These are phyloP conservation scores for Oppia nitens DNA, from an alignment of 1,140 invertebrate genomes.

Conservation along the genomic window DNA sequence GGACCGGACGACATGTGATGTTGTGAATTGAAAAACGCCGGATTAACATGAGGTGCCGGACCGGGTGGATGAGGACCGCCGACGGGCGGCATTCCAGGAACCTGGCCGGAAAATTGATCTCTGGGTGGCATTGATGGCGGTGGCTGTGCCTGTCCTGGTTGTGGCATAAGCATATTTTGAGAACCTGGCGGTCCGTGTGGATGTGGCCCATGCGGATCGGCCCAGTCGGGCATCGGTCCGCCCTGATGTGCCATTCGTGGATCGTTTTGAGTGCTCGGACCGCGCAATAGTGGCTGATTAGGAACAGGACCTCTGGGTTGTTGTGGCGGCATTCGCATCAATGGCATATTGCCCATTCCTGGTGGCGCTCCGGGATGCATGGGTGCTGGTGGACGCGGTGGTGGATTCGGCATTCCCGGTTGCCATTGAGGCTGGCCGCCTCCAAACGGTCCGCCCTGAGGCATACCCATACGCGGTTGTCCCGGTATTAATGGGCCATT, in stretches of 20 bases:
- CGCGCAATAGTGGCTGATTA: constrained; percentile 1
- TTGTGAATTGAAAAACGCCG: constrained; percentile 72
- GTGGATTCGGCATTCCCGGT: neutral
- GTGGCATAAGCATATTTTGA: constrained; percentile 4
- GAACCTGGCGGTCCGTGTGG: neutral
- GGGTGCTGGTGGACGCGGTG: neutral
- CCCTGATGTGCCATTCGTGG: constrained; percentile 1
- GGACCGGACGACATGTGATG: neutral
- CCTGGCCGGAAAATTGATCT: neutral
- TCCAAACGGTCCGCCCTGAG: neutral
- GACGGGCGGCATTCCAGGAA: constrained; percentile 19
- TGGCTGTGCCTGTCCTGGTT: neutral
- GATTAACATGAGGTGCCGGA: constrained; percentile 67
- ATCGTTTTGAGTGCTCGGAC: constrained; percentile 1
- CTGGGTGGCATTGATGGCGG: neutral
- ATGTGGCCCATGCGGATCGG: neutral
- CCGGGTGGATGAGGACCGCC: constrained; percentile 24
- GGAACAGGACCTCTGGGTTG: neutral
- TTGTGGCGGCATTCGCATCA: neutral
- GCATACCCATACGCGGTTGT: constrained; percentile 8
- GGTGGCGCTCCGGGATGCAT: neutral
- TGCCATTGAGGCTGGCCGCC: neutral
- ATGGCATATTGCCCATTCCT: neutral
- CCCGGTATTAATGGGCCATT: constrained; percentile 8
- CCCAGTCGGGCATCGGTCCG: neutral